Evolutionary conservation across 2,113 vertebrate species (phyloP).

Genomic region (Callithrix jacchus): DNA sequence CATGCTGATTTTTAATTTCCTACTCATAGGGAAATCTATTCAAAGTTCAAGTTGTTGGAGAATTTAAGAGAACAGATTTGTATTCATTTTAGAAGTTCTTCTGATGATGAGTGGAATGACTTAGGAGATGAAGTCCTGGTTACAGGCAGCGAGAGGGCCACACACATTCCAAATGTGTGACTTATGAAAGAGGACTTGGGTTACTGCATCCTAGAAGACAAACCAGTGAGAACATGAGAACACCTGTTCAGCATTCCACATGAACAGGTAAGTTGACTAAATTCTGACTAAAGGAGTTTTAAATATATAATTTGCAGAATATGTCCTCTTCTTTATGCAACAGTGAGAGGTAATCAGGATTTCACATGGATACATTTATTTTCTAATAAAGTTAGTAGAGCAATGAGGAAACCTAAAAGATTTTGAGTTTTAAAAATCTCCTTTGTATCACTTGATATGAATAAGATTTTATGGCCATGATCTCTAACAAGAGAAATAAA

Average conservation of each 20-base stretch:
- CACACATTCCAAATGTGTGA: not conserved
- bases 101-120: not conserved
- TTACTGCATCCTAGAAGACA: not conserved
- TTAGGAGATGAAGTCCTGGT: not conserved
- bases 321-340: not conserved
- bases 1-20: not conserved
- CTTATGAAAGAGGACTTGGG: not conserved
- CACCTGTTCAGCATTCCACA: not conserved
- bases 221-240: not conserved
- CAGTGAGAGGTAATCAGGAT: not conserved
- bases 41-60: not conserved
- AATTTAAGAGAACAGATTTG: not conserved
- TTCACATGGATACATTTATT: constrained; percentile 6
- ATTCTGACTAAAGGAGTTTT: not conserved
- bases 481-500: not conserved
- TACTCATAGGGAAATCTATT: not conserved
- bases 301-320: not conserved
- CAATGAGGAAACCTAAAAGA: not conserved
- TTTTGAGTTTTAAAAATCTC: not conserved
- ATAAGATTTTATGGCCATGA: not conserved
- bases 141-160: not conserved
- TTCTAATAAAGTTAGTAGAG: not conserved
- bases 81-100: not conserved
- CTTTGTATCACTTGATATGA: constrained; percentile 21
- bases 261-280: not conserved